Base-by-base conservation (phyloP, 1,140 invertebrate species). In the Bombus pyrosoma region DNA sequence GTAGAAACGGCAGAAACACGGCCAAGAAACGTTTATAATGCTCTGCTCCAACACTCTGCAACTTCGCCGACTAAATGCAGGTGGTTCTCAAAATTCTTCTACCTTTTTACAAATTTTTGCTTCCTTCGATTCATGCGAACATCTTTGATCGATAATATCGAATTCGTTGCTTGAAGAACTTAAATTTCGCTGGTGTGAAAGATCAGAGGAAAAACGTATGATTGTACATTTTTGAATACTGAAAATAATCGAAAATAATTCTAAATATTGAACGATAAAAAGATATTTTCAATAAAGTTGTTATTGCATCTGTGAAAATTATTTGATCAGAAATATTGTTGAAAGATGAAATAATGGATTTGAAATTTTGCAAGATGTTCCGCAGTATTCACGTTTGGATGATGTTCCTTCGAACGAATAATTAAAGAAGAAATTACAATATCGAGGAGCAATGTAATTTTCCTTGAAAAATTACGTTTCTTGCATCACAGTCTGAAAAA, bases 11-110 rank as follows among this genome's bases (percentile, higher is more conserved):
- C 87, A 89, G 86, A 90, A 83, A 91, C 86, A 91, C 86, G 79
- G 85, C 86, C 85, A 90, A 90, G 91, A 91, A 91, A 84, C 89
- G 88, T 90, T 91, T 89, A 86, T 92, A 92, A 91, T 90, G 83
- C 79, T 80, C 89, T 69, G 59, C 73, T 71, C 66, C 87, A 73
- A 81, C 85, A 74, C 81, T 81, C 76, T 62, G 85, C 81, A 62
- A 89, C 87, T 89, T 85, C 83, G 71, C 39, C 86, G 73, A 77
- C 81, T 62, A 62, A 76, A 57, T 39, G 81, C 75, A 86, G 85
- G 62, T 69, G 87, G 88, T 83, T 90, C 88, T 87, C 80, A 71
- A 83, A 83, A 83, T 83, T 76, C 66, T 39, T 72, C 53, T 43
- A 25, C 5, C 9, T 6, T 32, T 22, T 47, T 15, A 13, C 15